Conservation (phyloP, 2,113 vertebrate genomes). For the Anser cygnoides region DNA sequence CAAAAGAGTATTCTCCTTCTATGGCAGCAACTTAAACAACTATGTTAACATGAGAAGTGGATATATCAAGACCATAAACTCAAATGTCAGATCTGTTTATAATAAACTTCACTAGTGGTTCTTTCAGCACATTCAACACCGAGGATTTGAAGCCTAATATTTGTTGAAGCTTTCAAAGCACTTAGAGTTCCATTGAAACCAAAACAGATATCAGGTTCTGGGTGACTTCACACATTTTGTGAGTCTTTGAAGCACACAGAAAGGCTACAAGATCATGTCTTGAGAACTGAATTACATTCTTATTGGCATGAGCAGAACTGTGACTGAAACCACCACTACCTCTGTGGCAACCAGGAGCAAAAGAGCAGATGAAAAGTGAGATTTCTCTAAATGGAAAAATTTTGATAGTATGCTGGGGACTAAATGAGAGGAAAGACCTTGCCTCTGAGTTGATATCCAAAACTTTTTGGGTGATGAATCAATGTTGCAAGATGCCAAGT, state of each 20-base stretch:
- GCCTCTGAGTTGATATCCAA: not conserved
- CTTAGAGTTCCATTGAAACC: not conserved
- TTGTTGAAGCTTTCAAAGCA: not conserved
- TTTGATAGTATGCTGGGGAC: not conserved
- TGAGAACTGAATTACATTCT: not conserved
- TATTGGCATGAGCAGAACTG: not conserved
- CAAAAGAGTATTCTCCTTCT: not conserved
- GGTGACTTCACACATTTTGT: not conserved
- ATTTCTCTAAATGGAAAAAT: not conserved
- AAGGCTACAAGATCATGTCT: not conserved
- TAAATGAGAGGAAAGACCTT: not conserved
- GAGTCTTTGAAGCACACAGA: not conserved
- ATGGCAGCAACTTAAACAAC: not conserved
- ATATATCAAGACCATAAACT: not conserved
- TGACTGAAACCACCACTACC: not conserved
- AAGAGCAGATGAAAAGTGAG: not conserved
- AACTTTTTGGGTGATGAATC: slow-evolving; percentile 8
- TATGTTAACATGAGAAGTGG: not conserved
- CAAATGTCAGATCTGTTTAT: not conserved
- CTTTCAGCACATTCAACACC: not conserved
- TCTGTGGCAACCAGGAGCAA: not conserved
- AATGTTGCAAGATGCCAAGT: not conserved
- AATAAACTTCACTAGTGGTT: not conserved
- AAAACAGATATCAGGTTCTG: not conserved
- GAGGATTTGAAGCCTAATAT: not conserved